Evolutionary conservation across 2,888 invertebrate species (phyloP), one percentile per base, ranked within the genome.

Genomic region (Chloroclystis v-ata): DNA sequence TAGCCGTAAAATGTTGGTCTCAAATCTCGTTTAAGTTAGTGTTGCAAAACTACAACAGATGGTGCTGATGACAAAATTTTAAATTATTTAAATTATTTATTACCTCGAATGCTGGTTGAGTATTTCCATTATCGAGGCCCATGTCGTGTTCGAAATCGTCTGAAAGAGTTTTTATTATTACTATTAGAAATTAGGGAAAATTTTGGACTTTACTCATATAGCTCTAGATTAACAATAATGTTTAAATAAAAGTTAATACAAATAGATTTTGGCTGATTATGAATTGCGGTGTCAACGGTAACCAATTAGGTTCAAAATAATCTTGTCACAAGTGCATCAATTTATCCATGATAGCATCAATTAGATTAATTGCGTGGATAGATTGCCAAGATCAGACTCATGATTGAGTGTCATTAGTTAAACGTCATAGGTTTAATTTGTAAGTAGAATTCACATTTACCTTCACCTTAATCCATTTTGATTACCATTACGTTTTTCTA

Each of bases 71-170:
- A 12, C 7, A 16, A 40, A 26, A 13, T 11, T 24, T 13, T 20
- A 20, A 4, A 20, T 20, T 20, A 20, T 20, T 20, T 20, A 4
- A 20, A n/a, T n/a, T n/a, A n/a, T n/a, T 20, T 40, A 52, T 61
- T 60, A 72, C 74, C 66, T 68, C 59, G 41, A 65, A 72, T 0
- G 65, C 55, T 28, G 51, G 32, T 14, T 57, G 59, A 9, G 28
- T 45, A 4, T 26, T 54, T 40, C 59, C 65, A 43, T 67, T 70
- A 32, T 65, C 60, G n/a, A 43, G 47, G 0, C 53, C 65, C 73
- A 72, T 75, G 14, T 26, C 65, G 5, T n/a, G 16, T 50, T 67
- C 71, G 63, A 1, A 63, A 65, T 20, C 5, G 20, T 5, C 20
- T 20, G 20, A n/a, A n/a, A n/a, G n/a, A n/a, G n/a, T n/a, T n/a